A percentile compares a stretch with the other conserved stretches of the same genome.
phyloP scores from a whole-genome alignment of 2,888 invertebrate genomes.

The Julus scanicus region DNA sequence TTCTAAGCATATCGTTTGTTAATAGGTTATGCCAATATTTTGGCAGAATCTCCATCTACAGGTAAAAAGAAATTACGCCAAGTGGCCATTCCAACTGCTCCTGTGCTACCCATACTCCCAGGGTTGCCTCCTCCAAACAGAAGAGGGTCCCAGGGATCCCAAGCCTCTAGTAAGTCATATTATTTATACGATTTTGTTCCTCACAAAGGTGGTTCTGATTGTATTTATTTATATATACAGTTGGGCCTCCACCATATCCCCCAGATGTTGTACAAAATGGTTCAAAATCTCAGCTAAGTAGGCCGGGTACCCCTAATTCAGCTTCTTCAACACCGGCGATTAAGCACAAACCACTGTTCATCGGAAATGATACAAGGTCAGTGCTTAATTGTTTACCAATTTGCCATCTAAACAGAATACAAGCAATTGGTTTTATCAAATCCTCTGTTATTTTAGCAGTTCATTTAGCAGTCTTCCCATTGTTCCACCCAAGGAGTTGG shows the following conservation, averaged over 20 bases:
- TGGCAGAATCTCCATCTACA: slow-evolving; percentile 57
- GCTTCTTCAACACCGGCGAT: slow-evolving; percentile 50
- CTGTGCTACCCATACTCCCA: slow-evolving; percentile 51
- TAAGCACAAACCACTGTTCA: slow-evolving; percentile 51
- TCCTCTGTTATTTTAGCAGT: background rate
- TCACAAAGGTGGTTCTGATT: background rate
- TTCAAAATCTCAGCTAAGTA: slow-evolving; percentile 51
- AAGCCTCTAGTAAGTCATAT: slow-evolving; percentile 48
- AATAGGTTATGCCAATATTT: slow-evolving; percentile 56
- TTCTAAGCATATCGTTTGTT: slow-evolving; percentile 30
- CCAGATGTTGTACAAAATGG: slow-evolving; percentile 19
- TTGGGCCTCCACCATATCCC: slow-evolving; percentile 49
- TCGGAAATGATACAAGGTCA: slow-evolving; percentile 38
- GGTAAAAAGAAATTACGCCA: slow-evolving; percentile 57
- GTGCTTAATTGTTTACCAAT: background rate
- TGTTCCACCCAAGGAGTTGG: slow-evolving; percentile 29
- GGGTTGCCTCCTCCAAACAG: slow-evolving; percentile 46
- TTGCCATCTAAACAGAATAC: background rate
- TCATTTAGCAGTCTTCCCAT: slow-evolving; percentile 47
- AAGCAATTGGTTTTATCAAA: background rate
- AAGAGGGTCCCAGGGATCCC: slow-evolving; percentile 54
- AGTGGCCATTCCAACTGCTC: slow-evolving; percentile 57
- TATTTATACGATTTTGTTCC: background rate
- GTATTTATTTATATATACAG: background rate
- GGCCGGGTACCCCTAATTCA: slow-evolving; percentile 48